These are phyloP conservation scores for Leucoraja ocellata DNA, from an alignment of 2,797 vertebrate genomes.

Conservation along the genomic window DNA sequence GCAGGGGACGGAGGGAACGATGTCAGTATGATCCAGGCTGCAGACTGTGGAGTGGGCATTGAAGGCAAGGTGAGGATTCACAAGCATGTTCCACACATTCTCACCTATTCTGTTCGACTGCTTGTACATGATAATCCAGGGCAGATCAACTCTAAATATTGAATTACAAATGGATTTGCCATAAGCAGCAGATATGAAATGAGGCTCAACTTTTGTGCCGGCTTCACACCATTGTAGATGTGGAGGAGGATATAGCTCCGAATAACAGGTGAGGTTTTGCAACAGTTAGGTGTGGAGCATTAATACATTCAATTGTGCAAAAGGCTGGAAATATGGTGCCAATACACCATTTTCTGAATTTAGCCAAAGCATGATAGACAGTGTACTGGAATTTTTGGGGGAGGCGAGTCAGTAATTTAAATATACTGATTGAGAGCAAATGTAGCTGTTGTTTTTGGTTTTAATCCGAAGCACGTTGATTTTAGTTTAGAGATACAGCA, in stretches of 20 bases:
- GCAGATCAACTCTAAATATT: background rate
- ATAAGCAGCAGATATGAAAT: background rate
- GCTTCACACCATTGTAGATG: background rate
- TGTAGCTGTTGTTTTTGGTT: too few relatives aligned
- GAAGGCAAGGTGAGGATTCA: constrained; percentile 86
- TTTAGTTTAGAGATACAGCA: too few relatives aligned
- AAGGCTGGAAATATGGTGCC: too few relatives aligned
- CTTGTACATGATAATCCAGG: background rate
- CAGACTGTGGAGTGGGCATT: constrained; percentile 93
- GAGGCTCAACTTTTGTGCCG: background rate
- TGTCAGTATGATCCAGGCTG: constrained; percentile 98
- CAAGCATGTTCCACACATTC: background rate
- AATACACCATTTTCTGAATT: too few relatives aligned
- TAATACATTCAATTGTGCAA: too few relatives aligned
- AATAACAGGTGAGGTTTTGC: too few relatives aligned
- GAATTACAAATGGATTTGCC: background rate
- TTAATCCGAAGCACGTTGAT: too few relatives aligned
- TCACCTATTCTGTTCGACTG: background rate
- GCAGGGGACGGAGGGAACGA: constrained; percentile 96
- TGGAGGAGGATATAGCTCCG: background rate
- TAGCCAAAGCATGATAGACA: too few relatives aligned
- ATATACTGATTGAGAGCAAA: too few relatives aligned
- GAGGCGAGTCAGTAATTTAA: too few relatives aligned
- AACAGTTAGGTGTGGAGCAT: too few relatives aligned
- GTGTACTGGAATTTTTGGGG: too few relatives aligned